These are phyloP conservation scores for Trypoxylon attenuatum DNA, from an alignment of 2,888 invertebrate species.

Conservation along the genomic window DNA sequence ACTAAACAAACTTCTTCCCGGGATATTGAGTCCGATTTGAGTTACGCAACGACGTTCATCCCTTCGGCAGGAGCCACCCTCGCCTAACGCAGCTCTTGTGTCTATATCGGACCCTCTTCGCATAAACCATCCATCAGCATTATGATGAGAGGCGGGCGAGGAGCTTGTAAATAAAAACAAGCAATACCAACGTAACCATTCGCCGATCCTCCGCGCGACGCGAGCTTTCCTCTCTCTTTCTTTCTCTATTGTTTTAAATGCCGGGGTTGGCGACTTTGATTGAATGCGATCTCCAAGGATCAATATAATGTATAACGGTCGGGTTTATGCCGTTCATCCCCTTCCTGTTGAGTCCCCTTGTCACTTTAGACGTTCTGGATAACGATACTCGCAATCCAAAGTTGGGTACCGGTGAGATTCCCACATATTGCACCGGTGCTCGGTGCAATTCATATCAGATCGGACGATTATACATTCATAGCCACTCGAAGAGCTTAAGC, in stretches of 20 bases:
- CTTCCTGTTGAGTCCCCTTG: neutral
- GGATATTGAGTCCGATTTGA: conserved; percentile 73
- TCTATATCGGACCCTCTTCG: conserved; percentile 53
- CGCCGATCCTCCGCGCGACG: conserved; percentile 37
- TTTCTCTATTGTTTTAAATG: conserved; percentile 24
- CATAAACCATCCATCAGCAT: conserved; percentile 61
- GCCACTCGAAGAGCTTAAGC: conserved; percentile 36
- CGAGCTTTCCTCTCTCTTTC: conserved; percentile 30
- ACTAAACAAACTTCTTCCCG: conserved; percentile 63
- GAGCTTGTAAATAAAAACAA: conserved; percentile 68
- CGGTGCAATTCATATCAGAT: conserved; percentile 34
- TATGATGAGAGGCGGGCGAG: conserved; percentile 44
- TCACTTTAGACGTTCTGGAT: neutral
- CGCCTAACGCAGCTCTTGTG: conserved; percentile 38
- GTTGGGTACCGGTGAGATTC: conserved; percentile 15
- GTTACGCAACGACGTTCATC: conserved; percentile 65
- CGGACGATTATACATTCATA: conserved; percentile 52
- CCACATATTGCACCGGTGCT: conserved; percentile 26
- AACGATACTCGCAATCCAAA: neutral
- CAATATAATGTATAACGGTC: too few species aligned
- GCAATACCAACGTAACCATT: conserved; percentile 56
- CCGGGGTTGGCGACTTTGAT: conserved; percentile 57
- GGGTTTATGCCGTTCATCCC: too few species aligned
- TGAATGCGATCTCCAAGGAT: conserved; percentile 48
- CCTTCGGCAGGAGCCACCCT: conserved; percentile 41